Conservation (phyloP, 2,888 invertebrate species). For the Heliconius aoede region DNA sequence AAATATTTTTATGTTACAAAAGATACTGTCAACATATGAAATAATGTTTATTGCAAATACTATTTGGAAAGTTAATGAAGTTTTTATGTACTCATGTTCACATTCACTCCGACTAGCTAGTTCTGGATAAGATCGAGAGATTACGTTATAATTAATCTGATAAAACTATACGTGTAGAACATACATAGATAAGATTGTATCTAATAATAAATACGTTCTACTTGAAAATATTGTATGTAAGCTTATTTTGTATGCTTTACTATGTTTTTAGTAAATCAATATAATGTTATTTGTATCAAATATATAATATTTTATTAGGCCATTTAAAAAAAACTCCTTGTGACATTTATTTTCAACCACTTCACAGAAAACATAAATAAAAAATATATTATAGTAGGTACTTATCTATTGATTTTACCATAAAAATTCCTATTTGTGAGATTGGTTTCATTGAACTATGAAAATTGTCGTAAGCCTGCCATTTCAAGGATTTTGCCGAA, state of each 20-base stretch:
- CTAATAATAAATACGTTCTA: neutral
- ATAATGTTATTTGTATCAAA: too few species aligned
- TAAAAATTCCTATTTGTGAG: constrained; percentile 23
- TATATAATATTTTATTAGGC: too few species aligned
- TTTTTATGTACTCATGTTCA: constrained; percentile 3
- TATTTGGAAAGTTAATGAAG: neutral
- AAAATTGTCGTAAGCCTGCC: constrained; percentile 24
- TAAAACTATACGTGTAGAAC: constrained; percentile 24
- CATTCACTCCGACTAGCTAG: constrained; percentile 11
- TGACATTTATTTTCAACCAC: too few species aligned
- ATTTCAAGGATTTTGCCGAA: constrained; percentile 29
- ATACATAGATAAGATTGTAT: constrained; percentile 23
- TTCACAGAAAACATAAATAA: neutral
- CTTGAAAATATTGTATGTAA: too few species aligned
- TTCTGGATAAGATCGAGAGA: constrained; percentile 20
- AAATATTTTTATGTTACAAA: neutral
- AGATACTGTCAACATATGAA: neutral
- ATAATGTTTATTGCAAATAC: neutral
- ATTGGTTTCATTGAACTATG: constrained; percentile 33
- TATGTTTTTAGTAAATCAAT: too few species aligned
- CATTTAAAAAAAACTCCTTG: too few species aligned
- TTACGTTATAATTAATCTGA: constrained; percentile 30
- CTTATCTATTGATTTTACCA: neutral
- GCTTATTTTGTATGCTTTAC: neutral
- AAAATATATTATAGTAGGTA: neutral